phyloP scores from a whole-genome alignment of 2,113 vertebrate species.

The Heloderma charlesbogerti region DNA sequence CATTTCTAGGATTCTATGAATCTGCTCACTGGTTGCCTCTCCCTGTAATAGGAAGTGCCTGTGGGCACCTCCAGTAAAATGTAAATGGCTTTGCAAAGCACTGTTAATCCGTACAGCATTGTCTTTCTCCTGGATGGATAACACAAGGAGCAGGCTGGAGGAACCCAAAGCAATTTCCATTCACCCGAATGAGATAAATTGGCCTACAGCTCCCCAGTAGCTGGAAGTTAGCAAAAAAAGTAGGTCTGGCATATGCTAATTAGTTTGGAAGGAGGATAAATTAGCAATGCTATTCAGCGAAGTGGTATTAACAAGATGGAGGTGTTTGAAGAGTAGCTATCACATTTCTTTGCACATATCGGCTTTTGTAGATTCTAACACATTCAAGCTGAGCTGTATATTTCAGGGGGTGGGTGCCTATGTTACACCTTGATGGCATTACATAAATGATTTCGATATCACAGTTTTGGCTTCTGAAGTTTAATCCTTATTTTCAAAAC shows the following conservation, averaged over 20 bases:
- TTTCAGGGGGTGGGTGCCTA: slow-evolving; percentile 67
- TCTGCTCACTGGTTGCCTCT: background rate
- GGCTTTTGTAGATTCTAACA: slow-evolving; percentile 56
- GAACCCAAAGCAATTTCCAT: background rate
- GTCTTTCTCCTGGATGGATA: slow-evolving; percentile 9
- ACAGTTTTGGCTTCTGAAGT: slow-evolving; percentile 41
- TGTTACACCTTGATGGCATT: slow-evolving; percentile 63
- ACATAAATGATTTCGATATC: slow-evolving; percentile 65
- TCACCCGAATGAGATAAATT: slow-evolving; percentile 27
- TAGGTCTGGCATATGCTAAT: slow-evolving; percentile 12
- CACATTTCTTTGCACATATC: slow-evolving; percentile 31
- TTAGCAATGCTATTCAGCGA: slow-evolving; percentile 47
- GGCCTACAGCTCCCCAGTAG: slow-evolving; percentile 26
- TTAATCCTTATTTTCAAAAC: slow-evolving; percentile 55
- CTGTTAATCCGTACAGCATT: background rate
- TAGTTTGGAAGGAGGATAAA: slow-evolving; percentile 47
- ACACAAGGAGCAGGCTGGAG: slow-evolving; percentile 20
- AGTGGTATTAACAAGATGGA: slow-evolving; percentile 44
- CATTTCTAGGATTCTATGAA: no score
- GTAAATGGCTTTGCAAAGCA: background rate
- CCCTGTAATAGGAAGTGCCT: background rate
- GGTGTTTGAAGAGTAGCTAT: slow-evolving; percentile 46
- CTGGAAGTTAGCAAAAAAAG: slow-evolving; percentile 17
- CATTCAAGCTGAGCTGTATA: slow-evolving; percentile 62
- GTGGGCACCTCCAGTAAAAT: background rate